phyloP scores from a whole-genome alignment of 2,113 vertebrate species.

The Grallaria varia region DNA sequence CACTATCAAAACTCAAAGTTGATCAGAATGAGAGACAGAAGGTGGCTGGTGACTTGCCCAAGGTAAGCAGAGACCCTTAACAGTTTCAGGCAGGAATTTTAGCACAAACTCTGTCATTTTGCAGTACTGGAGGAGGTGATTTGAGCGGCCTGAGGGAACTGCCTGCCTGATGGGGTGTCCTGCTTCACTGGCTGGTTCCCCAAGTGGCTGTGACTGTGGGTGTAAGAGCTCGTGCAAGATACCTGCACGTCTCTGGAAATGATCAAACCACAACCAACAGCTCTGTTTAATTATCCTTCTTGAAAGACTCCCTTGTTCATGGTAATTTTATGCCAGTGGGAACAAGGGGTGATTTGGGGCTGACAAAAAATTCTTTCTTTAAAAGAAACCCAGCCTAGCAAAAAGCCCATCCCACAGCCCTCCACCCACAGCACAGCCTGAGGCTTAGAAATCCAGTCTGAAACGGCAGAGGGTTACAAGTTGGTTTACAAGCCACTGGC shows the following conservation, averaged over 20 bases:
- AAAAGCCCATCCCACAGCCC: background rate
- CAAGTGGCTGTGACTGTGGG: background rate
- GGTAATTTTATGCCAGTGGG: background rate
- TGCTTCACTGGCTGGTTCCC: background rate
- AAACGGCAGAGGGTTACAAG: background rate
- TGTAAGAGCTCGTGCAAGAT: background rate
- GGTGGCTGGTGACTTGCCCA: slow-evolving; percentile 88
- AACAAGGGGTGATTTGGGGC: background rate
- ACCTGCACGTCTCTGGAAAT: background rate
- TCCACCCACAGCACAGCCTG: background rate
- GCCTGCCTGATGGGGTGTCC: background rate
- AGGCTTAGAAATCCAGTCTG: background rate
- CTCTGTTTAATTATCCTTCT: background rate
- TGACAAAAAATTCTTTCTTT: background rate
- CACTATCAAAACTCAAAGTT: slow-evolving; percentile 83
- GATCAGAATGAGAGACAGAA: slow-evolving; percentile 89
- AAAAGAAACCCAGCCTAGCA: background rate
- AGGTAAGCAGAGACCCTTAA: slow-evolving; percentile 74
- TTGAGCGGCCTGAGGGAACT: background rate
- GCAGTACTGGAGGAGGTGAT: background rate
- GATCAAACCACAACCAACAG: background rate
- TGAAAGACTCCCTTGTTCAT: background rate
- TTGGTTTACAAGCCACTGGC: background rate
- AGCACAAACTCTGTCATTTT: background rate
- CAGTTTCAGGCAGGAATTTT: background rate